These are phyloP conservation scores for Channa maculata DNA, from an alignment of 2,113 vertebrate species.

Conservation along the genomic window DNA sequence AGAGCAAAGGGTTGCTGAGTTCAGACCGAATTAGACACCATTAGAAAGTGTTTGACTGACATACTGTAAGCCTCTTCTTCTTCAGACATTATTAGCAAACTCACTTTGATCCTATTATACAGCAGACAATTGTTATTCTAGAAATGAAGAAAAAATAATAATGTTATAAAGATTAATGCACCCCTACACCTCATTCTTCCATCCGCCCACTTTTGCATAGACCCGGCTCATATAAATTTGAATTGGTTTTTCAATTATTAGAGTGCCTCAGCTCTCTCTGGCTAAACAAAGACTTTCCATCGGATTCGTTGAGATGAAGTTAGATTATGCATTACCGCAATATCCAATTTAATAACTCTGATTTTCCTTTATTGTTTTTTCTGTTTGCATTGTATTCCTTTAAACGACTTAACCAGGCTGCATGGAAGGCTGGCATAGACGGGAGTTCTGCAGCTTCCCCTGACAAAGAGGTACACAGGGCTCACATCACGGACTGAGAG, in stretches of 20 bases:
- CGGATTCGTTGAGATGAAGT: constrained; percentile 78
- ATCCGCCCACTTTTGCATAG: constrained; percentile 72
- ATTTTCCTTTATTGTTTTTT: constrained; percentile 84
- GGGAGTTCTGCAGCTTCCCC: constrained; percentile 57
- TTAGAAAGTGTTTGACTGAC: constrained; percentile 80
- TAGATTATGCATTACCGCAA: constrained; percentile 84
- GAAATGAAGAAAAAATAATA: constrained; percentile 84
- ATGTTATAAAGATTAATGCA: constrained; percentile 84
- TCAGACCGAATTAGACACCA: constrained; percentile 79
- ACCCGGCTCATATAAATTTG: constrained; percentile 79
- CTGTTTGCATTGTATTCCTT: constrained; percentile 82
- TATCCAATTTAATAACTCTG: constrained; percentile 86
- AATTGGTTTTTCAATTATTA: constrained; percentile 87
- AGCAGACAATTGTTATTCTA: constrained; percentile 80
- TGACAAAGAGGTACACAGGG: constrained; percentile 78
- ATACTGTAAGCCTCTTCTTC: constrained; percentile 72
- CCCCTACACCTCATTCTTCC: constrained; percentile 77
- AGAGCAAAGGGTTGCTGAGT: constrained; percentile 72
- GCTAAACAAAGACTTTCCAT: constrained; percentile 85
- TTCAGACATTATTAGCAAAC: constrained; percentile 83
- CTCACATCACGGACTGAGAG: constrained; percentile 60
- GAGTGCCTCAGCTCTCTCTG: constrained; percentile 72
- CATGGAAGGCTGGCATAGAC: constrained; percentile 58
- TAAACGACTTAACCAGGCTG: constrained; percentile 73
- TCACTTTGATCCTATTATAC: constrained; percentile 83